Base-by-base conservation (phyloP, 2,797 vertebrate genomes). In the Pogoniulus pusillus region DNA sequence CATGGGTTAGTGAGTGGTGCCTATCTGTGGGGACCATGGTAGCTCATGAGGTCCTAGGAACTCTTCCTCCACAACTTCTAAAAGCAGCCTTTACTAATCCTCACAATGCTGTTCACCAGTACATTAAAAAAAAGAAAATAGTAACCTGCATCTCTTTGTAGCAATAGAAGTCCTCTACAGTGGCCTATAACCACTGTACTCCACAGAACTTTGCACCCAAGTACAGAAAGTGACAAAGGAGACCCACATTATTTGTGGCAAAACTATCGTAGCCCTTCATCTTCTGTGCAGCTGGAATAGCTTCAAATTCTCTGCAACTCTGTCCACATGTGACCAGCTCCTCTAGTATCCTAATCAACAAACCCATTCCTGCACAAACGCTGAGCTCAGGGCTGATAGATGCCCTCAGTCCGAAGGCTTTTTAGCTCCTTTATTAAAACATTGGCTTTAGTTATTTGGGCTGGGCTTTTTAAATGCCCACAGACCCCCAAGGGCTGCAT, bases 341-440 rank as follows among this genome's bases (percentile, higher is more conserved):
- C 51, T 89, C 43, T 34, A 87, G 79, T 87, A 72, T 16, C 16
- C 34, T 68, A 82, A 80, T 71, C 37, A 74, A 47, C 19, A 75
- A 71, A 71, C 29, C 7, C 20, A 18, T 59, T 89, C 26, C 51
- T 37, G 17, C 43, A 57, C 16, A 57, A 75, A 43, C 49, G 16
- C n/a, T 29, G n/a, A 63, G 12, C 57, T 83, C 59, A 39, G 26
- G 16, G 5, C 34, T 53, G 19, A 53, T 32, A 70, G 74, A 75
- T 84, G 43, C 37, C 75, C 53, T 53, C 16, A 1, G 74, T 83
- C 41, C 57, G 85, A 76, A 18, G 29, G 10, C 1, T 43, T 89
- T 89, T 82, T 82, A 84, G 32, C 53, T 86, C 41, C 45, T 79
- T 79, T 84, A 81, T 91, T 89, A 62, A 86, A 92, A 82, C 30